Evolutionary conservation across 2,113 vertebrate species (phyloP).

Genomic region (Australoheros scitulus): DNA sequence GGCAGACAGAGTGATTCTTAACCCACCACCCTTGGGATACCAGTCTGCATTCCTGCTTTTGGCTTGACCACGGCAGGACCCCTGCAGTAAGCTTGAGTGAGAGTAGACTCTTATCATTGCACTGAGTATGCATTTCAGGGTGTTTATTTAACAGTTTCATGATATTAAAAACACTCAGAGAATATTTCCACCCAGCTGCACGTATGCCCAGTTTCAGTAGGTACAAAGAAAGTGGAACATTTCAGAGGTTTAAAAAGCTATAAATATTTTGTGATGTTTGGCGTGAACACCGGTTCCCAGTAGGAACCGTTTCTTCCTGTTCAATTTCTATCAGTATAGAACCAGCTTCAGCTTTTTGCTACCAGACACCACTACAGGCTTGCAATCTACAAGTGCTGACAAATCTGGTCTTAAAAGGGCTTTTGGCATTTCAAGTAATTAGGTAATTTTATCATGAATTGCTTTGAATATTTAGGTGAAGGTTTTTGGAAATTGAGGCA

Average conservation of each 20-base stretch:
- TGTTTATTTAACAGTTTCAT: conserved; percentile 43
- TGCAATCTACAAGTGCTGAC: neutral
- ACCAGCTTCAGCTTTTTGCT: neutral
- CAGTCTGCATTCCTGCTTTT: conserved; percentile 56
- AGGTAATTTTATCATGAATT: too few relatives aligned
- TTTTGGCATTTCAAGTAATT: neutral
- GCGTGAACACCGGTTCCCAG: neutral
- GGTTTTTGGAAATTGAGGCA: too few relatives aligned
- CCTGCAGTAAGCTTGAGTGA: conserved; percentile 31
- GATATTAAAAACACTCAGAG: conserved; percentile 18
- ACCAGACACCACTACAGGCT: neutral
- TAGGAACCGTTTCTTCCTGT: neutral
- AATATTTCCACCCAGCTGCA: conserved; percentile 30
- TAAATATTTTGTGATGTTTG: conserved; percentile 6
- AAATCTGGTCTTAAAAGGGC: neutral
- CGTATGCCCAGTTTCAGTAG: conserved; percentile 3
- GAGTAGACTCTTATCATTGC: conserved; percentile 24
- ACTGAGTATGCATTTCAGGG: conserved; percentile 18
- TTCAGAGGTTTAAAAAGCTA: neutral
- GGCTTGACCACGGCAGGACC: conserved; percentile 57
- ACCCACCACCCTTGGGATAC: conserved; percentile 58
- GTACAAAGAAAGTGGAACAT: conserved; percentile 6
- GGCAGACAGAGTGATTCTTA: conserved; percentile 53
- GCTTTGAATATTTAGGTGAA: too few relatives aligned
- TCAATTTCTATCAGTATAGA: neutral